Conservation (phyloP, 2,888 invertebrate species). For the Mechanitis messenoides region DNA sequence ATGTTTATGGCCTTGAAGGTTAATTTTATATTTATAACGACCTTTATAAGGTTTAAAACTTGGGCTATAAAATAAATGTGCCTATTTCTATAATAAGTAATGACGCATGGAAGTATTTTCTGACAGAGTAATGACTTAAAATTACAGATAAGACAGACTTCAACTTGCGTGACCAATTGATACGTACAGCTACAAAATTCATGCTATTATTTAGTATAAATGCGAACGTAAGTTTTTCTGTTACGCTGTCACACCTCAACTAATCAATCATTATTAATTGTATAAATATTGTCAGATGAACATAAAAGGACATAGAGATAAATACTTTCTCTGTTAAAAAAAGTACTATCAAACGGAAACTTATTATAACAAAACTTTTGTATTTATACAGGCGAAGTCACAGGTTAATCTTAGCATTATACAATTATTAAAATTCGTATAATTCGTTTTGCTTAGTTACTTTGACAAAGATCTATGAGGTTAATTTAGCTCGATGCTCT, state of each 20-base stretch:
- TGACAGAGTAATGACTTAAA: constrained; percentile 32
- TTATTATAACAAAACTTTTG: too few relatives aligned
- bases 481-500: constrained; percentile 31
- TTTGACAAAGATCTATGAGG: constrained; percentile 52
- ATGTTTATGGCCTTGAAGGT: too few relatives aligned
- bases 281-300: constrained; percentile 2
- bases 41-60: too few relatives aligned
- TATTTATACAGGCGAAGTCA: too few relatives aligned
- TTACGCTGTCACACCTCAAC: not conserved
- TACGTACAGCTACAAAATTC: constrained; percentile 8
- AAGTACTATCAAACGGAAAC: too few relatives aligned
- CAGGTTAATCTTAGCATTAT: not conserved
- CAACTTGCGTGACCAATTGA: constrained; percentile 27
- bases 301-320: constrained; percentile 8
- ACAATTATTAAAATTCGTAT: constrained; percentile 11
- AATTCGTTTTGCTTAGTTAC: constrained; percentile 42
- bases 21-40: too few relatives aligned
- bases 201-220: too few relatives aligned
- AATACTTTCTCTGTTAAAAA: too few relatives aligned
- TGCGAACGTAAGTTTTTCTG: too few relatives aligned
- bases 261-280: constrained; percentile 8
- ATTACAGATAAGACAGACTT: constrained; percentile 34
- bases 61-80: not conserved
- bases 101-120: constrained; percentile 28
- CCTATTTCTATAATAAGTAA: constrained; percentile 9